Base-by-base conservation (phyloP, 1,140 invertebrate species). In the Sycophaga agraensis region DNA sequence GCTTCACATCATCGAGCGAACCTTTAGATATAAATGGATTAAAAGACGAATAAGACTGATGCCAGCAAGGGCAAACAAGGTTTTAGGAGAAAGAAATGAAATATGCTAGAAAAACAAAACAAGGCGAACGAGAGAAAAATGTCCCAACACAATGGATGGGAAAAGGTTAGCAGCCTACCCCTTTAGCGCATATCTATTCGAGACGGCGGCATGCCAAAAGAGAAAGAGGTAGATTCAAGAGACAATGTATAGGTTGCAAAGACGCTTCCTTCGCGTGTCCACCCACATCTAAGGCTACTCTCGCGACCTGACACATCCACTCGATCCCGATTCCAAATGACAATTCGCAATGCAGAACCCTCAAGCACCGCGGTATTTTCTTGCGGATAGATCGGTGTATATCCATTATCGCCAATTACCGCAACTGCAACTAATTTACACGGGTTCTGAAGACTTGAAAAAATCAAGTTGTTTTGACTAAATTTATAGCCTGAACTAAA, bases 71-170 rank as follows among this genome's bases (percentile, higher is more conserved):
- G 16, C 12, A 42, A 16, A 12, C 5, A 16, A 42, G 2, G 16
- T 17, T 9, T 39, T 39, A 4, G 26, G 3, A 9, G 21, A 26
- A 11, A n/a, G n/a, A 40, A 42, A 55, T 11, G 2, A 16, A 31
- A 55, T 9, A 31, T 28, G 21, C n/a, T 17, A 21, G 19, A 31
- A 34, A 28, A 55, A 43, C 26, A 46, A 46, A 46, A 46, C 28
- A 37, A 21, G 35, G 31, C 4, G 22, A 46, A n/a, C n/a, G n/a
- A n/a, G 37, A 28, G 50, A 48, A 57, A 57, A 48, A 37, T 57
- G 9, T 48, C 19, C 22, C 43, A 16, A 56, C 28, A 57, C 43
- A 46, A 48, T 57, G 42, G 43, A 5, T 17, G 34, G 16, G 26
- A 31, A 49, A 8, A 49, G 26, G 42, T 16, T 51, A 31, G 8